Conservation (phyloP, 2,888 invertebrate genomes). For the Sisyra terminalis region DNA sequence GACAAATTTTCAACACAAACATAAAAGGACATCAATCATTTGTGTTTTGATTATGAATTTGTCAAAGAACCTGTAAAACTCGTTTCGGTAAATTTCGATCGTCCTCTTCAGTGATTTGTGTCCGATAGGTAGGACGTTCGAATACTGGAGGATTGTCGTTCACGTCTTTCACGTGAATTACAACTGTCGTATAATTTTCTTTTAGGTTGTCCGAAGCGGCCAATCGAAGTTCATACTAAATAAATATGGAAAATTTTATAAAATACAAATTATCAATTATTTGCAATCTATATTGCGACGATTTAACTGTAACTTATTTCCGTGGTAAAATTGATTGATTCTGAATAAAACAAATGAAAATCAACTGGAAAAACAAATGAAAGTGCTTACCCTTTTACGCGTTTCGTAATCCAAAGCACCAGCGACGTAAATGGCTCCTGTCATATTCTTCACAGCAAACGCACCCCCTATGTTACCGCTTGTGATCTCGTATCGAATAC, state of each 20-base stretch:
- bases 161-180: constrained; percentile 93
- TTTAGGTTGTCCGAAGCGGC: constrained; percentile 93
- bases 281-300: too few species aligned
- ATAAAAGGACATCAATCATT: not conserved
- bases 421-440: constrained; percentile 95
- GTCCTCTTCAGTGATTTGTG: constrained; percentile 92
- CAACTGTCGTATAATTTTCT: constrained; percentile 93
- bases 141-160: constrained; percentile 98
- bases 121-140: constrained; percentile 84
- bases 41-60: not conserved
- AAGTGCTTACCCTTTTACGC: constrained; percentile 72
- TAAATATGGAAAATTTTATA: not conserved
- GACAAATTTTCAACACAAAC: not conserved
- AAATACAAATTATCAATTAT: too few species aligned
- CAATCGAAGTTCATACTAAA: constrained; percentile 80
- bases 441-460: constrained; percentile 96
- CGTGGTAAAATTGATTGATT: too few species aligned
- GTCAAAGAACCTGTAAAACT: constrained; percentile 55
- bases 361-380: constrained; percentile 7
- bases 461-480: constrained; percentile 98
- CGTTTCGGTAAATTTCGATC: constrained; percentile 87
- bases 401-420: constrained; percentile 95
- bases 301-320: too few species aligned
- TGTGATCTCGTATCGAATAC: constrained; percentile 98
- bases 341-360: too few species aligned